These are phyloP conservation scores for Neomorphus geoffroyi DNA, from an alignment of 2,797 vertebrate species.

Conservation along the genomic window DNA sequence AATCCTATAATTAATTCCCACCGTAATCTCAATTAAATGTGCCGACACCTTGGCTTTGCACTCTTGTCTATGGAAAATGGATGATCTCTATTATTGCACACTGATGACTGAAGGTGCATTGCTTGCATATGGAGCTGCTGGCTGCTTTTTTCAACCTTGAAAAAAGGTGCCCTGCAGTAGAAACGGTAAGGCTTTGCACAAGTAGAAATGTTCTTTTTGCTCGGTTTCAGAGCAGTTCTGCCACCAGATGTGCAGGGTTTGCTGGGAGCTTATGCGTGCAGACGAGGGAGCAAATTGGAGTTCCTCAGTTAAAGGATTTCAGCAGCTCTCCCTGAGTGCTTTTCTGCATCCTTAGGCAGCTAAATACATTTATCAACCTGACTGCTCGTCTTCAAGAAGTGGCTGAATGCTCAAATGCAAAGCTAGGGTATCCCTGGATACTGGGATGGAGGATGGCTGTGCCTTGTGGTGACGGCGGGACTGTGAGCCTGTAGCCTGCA, in stretches of 20 bases:
- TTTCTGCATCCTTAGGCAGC: not conserved
- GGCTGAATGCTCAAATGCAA: not conserved
- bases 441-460: fast-evolving
- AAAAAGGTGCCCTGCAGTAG: not conserved
- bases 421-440: not conserved
- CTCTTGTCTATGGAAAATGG: not conserved
- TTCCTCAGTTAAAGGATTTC: not conserved
- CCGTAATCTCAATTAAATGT: conserved; percentile 45
- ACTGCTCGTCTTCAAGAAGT: not conserved
- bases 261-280: fast-evolving
- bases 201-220: not conserved
- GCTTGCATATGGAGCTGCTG: not conserved
- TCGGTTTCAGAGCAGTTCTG: fast-evolving
- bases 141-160: conserved; percentile 17
- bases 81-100: not conserved
- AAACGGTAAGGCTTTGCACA: not conserved
- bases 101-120: not conserved
- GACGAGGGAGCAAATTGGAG: not conserved
- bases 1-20: conserved; percentile 46
- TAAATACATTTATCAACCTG: not conserved
- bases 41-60: not conserved
- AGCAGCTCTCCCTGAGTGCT: not conserved
- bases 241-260: not conserved
- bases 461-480: fast-evolving
- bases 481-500: fast-evolving